These are phyloP conservation scores for Griposia aprilina DNA, from an alignment of 2,888 invertebrate species.

Conservation along the genomic window DNA sequence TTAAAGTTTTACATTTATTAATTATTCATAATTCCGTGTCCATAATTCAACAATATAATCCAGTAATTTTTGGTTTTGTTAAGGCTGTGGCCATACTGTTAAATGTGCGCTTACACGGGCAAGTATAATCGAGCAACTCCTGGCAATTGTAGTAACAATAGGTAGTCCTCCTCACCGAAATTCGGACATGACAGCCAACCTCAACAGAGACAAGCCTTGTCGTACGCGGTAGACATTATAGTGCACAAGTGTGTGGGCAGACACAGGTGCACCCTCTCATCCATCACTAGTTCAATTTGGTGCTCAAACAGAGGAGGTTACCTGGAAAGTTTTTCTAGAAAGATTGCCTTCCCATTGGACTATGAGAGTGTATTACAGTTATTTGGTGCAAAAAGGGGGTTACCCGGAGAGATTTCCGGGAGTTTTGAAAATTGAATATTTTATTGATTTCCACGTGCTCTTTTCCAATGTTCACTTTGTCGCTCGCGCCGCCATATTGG, in stretches of 20 bases:
- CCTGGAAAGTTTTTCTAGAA: no score
- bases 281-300: background rate
- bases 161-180: background rate
- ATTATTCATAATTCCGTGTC: background rate
- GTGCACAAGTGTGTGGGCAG: background rate
- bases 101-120: no score
- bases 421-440: background rate
- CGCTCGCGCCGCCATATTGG: no score
- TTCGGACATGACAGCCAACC: no score
- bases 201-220: background rate
- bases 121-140: background rate
- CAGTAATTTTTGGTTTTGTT: background rate
- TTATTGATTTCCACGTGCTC: background rate
- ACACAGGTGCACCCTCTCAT: background rate
- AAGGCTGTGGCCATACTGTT: background rate
- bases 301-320: no score
- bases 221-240: background rate
- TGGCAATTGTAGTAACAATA: background rate
- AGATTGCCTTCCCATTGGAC: no score
- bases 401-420: no score
- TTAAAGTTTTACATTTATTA: background rate
- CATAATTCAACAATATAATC: no score
- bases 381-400: no score
- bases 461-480: no score
- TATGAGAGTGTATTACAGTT: no score